Base-by-base conservation (phyloP, 2,888 invertebrate genomes). In the Coleophora flavipennella region DNA sequence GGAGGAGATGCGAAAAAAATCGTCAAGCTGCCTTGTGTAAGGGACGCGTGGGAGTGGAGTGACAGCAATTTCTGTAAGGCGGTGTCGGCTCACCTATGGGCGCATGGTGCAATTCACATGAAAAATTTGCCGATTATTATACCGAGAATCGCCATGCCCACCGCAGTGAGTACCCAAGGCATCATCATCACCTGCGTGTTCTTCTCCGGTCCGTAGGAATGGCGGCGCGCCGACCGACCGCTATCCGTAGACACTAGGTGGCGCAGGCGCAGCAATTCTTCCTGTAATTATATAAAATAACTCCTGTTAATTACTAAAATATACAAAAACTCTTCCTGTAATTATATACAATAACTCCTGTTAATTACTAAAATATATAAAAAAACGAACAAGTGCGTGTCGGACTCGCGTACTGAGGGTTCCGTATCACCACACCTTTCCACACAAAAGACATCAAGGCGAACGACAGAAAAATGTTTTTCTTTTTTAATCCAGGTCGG, bases 111-210 rank as follows among this genome's bases (percentile, higher is more conserved):
- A 67, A 86, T 90, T 92, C 91, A 93, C 86, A 93, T 91, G 79
- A 92, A 80, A 84, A 90, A 92, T 84, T 93, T 93, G 72, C 93
- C 93, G 73, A 93, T 85, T 72, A 93, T 85, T 67, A 93, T 87
- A 69, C 93, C 92, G 67, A 92, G 71, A 51, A 93, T 68, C 53
- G 90, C 90, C 80, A 91, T 88, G 59, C 87, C 86, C 58, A 93
- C 68, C 50, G 90, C 90, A 55, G 89, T 76, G 55, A 86, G 88
- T 54, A 92, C 75, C 83, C 89, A 90, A 49, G 90, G 86, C 81
- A 88, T 87, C 51, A 88, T 73, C 48, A 85, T 81, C 45, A 75
- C 62, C 62, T 87, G 87, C 53, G 87, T 86, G 55, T 71, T 84
- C 65, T 90, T 88, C 80, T 89, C 90, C 45, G 84, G 80, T 47